Base-by-base conservation (phyloP, 1,140 invertebrate species). In the Macrocentrus cingulum region DNA sequence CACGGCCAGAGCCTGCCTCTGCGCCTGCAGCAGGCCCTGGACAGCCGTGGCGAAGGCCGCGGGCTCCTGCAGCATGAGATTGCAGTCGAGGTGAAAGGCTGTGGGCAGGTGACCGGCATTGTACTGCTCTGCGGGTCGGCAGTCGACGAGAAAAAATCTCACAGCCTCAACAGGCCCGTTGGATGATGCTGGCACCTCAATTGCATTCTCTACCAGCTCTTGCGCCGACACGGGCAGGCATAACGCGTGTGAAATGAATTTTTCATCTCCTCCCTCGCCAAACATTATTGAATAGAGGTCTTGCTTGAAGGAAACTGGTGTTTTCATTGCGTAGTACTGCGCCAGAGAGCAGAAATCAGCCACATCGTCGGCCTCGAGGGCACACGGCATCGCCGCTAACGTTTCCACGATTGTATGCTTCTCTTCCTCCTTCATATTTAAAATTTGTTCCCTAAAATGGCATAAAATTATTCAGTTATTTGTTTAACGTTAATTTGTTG, bases 71-170 rank as follows among this genome's bases (percentile, higher is more conserved):
- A 99, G 82, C 93, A 98, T 97, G 68, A 98, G 82, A 80, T 94
- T 95, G 69, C 94, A 95, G 80, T 99, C 97, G 20, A 99, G 83
- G 81, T 98, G 97, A 82, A 99, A 99, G 37, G 97, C 96, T 45
- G 95, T 98, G 1, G 92, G 90, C 62, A 99, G 84, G 81, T 98
- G 95, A 0, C 97, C 97, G 60, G 89, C 88, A 81, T 98, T 98
- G 72, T 98, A 99, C 68, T 98, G 95, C 61, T 98, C 94, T 0
- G 94, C 89, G 11, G 96, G 94, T 67, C 97, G 83, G 78, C 95
- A 98, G 77, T 99, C 97, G 3, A 99, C 95, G 18, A 99, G 84
- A 81, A 99, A 99, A 79, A 98, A 99, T 66, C 91, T 86, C 8
- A 93, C 89, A 2, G 79, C 75, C 70, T 84, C 79, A 0, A 79